Conservation (phyloP, 1,140 invertebrate genomes). For the Drosophila rhopaloa region DNA sequence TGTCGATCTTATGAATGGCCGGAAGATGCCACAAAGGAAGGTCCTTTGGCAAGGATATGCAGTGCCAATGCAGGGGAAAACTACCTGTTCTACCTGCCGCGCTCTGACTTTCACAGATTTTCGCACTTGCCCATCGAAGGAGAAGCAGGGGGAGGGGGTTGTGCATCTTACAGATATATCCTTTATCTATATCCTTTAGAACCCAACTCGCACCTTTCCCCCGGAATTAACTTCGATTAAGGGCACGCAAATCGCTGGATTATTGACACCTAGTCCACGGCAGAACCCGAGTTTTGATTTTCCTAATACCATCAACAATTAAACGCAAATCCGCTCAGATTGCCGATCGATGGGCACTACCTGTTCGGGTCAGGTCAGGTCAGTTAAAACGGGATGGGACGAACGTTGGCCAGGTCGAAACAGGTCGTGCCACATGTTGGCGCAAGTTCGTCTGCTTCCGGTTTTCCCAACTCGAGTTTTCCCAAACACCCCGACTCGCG, state of each 20-base stretch:
- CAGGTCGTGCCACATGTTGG: constrained; percentile 70
- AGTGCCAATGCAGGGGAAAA: not conserved
- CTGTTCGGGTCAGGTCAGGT: constrained; percentile 32
- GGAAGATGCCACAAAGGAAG: constrained; percentile 56
- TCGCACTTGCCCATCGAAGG: constrained; percentile 38
- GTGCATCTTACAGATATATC: not conserved
- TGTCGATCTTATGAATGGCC: constrained; percentile 53
- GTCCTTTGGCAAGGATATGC: constrained; percentile 3
- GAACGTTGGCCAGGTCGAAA: constrained; percentile 8
- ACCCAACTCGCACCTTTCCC: not conserved
- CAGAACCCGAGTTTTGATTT: constrained; percentile 72
- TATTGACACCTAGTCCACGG: constrained; percentile 69
- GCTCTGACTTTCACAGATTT: constrained; percentile 55
- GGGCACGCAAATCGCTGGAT: constrained; percentile 71
- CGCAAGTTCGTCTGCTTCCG: constrained; percentile 73
- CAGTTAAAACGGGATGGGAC: not conserved
- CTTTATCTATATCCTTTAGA: not conserved
- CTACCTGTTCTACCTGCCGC: constrained; percentile 48
- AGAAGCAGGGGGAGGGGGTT: too few species aligned
- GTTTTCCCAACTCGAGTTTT: constrained; percentile 73
- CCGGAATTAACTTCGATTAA: constrained; percentile 79
- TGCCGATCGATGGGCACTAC: constrained; percentile 20
- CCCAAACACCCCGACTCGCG: constrained; percentile 45
- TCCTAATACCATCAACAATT: constrained; percentile 83
- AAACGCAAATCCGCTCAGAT: constrained; percentile 36